Evolutionary conservation across 2,797 vertebrate species (phyloP), one percentile per base, ranked within the genome.

Genomic region (Bradypus variegatus): DNA sequence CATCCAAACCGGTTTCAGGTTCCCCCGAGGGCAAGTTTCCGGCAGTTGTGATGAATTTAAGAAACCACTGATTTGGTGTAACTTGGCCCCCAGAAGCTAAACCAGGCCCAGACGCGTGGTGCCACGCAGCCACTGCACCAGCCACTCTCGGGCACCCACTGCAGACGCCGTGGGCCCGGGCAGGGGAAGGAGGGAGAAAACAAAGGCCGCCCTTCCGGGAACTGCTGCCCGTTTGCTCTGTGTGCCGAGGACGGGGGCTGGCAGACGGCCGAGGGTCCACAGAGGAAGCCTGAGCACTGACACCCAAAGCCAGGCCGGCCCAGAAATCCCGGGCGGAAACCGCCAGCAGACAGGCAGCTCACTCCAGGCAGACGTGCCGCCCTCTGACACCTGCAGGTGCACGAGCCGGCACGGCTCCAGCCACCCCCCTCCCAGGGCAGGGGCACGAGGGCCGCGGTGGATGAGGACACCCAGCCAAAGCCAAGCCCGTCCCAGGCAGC

Each of bases 61-160:
- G 93, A 94, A 95, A 94, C 86, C 85, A 92, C 93, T 90, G 94
- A 96, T 94, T 93, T 94, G 94, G 94, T 67, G 78, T 82, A 73
- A 94, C 83, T 58, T 93, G 93, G 86, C 90, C 91, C n/a, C 69
- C 90, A 83, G 90, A 91, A 91, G 93, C 90, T 96, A 95, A 93
- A 91, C 89, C 89, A 91, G 95, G 93, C 73, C 73, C 81, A 81
- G 85, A 79, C 65, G 84, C 84, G 55, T 33, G 31, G 36, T 14
- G 69, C 91, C 86, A 90, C 76, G 67, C 60, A 36, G 86, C 73
- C 62, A 64, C 2, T 15, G 86, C 91, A 77, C 67, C 75, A 55
- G 19, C 55, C 19, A 19, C 55, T 55, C 55, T 55, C 18, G 55
- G 55, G 18, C 1, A 4, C 53, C 16, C 53, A 14, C 53, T 16